Conservation (phyloP, 2,888 invertebrate genomes). For the Suillia variegata region DNA sequence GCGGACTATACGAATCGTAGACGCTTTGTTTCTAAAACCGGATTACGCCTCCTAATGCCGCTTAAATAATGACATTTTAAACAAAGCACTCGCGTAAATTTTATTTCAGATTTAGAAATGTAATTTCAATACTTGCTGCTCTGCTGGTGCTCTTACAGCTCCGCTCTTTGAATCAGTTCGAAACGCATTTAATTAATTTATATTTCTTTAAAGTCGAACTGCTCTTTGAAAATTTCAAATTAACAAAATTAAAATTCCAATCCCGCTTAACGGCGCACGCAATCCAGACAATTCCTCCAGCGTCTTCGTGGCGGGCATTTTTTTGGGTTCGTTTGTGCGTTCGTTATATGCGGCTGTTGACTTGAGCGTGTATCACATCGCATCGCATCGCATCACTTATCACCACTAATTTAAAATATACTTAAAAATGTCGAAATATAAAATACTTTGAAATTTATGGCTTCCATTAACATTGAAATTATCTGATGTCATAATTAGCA, state of each 20-base stretch:
- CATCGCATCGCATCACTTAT: slow-evolving; percentile 8
- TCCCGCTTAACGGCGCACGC: not conserved
- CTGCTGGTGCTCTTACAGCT: not conserved
- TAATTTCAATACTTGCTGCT: slow-evolving; percentile 36
- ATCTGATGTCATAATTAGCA: slow-evolving; percentile 14
- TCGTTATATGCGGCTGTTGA: not conserved
- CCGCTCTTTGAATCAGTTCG: too few species aligned
- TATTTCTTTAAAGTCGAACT: too few species aligned
- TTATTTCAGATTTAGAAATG: slow-evolving; percentile 37
- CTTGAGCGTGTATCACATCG: too few species aligned
- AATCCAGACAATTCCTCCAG: too few species aligned
- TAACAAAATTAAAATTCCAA: not conserved
- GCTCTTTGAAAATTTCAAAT: not conserved
- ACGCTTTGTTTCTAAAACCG: slow-evolving; percentile 17
- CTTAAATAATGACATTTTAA: slow-evolving; percentile 41
- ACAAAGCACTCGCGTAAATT: slow-evolving; percentile 29
- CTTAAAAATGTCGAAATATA: slow-evolving; percentile 9
- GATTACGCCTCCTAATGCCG: slow-evolving; percentile 40
- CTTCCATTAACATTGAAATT: not conserved
- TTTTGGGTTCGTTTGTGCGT: not conserved
- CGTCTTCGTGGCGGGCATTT: too few species aligned
- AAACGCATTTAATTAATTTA: not conserved
- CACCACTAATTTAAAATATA: slow-evolving; percentile 11
- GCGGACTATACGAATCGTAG: not conserved
- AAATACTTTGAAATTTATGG: slow-evolving; percentile 10